These are phyloP conservation scores for Poecilia wingei DNA, from an alignment of 2,797 vertebrate genomes.

Conservation along the genomic window DNA sequence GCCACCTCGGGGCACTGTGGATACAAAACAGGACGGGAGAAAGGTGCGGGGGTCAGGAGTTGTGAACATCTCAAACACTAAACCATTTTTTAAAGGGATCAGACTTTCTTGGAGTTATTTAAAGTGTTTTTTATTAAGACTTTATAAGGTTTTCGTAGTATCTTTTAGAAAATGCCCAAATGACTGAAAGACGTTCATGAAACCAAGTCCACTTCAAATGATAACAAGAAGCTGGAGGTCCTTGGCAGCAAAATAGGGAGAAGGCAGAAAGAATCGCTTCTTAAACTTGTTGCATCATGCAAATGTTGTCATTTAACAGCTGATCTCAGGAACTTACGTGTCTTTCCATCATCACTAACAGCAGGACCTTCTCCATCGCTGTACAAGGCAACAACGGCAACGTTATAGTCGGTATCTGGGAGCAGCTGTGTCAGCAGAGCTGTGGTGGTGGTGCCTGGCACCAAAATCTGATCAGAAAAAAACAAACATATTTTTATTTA, in stretches of 20 bases:
- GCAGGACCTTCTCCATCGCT: conserved; percentile 90
- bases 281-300: neutral
- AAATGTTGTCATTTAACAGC: neutral
- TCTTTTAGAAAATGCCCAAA: neutral
- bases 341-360: conserved; percentile 84
- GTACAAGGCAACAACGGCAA: conserved; percentile 91
- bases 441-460: conserved; percentile 86
- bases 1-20: conserved; percentile 90
- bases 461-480: conserved; percentile 81
- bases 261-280: neutral
- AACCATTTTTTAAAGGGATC: neutral
- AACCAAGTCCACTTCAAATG: neutral
- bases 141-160: neutral
- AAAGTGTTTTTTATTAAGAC: neutral
- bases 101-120: neutral
- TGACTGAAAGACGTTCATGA: neutral
- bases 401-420: conserved; percentile 90
- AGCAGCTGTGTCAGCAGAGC: conserved; percentile 86
- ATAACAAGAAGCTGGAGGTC: neutral
- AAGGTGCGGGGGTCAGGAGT: neutral
- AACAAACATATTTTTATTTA: conserved; percentile 1
- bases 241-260: neutral
- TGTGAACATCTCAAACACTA: neutral
- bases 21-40: neutral
- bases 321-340: conserved; percentile 82